These are phyloP conservation scores for Eidolon helvum DNA, from an alignment of 2,113 vertebrate genomes.

Conservation along the genomic window DNA sequence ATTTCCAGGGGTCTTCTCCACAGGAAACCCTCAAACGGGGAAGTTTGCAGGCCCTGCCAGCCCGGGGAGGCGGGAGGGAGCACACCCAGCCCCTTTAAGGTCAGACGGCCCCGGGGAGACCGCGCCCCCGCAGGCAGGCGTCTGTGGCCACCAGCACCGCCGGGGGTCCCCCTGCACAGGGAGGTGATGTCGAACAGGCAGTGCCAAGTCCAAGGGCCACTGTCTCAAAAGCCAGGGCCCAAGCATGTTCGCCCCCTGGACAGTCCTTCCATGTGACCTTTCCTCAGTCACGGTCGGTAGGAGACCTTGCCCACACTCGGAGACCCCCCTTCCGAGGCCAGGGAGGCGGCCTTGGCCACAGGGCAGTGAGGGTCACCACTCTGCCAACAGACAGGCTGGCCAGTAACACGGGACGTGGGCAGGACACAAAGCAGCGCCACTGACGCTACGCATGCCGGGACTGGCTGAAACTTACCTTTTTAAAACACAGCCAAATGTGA, in stretches of 20 bases:
- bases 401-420: conserved; percentile 48
- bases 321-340: conserved; percentile 10
- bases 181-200: not conserved
- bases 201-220: not conserved
- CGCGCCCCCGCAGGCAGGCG: not conserved
- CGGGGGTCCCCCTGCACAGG: not conserved
- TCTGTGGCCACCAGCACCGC: not conserved
- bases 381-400: conserved; percentile 59
- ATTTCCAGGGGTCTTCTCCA: not conserved
- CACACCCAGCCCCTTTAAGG: accelerated
- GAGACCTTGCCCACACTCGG: not conserved
- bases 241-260: not conserved
- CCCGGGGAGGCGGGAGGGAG: not conserved
- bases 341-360: conserved; percentile 14
- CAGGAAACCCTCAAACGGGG: not conserved
- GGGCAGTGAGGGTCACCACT: not conserved
- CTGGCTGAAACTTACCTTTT: conserved; percentile 41
- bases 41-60: not conserved
- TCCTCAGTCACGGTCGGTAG: not conserved
- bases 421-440: conserved; percentile 56
- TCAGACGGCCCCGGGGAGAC: not conserved
- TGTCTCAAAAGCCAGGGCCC: not conserved
- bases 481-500: not conserved
- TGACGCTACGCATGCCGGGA: conserved; percentile 50
- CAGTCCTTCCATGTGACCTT: not conserved